Conservation (phyloP, 2,797 vertebrate species). For the Myotis pilosus region DNA sequence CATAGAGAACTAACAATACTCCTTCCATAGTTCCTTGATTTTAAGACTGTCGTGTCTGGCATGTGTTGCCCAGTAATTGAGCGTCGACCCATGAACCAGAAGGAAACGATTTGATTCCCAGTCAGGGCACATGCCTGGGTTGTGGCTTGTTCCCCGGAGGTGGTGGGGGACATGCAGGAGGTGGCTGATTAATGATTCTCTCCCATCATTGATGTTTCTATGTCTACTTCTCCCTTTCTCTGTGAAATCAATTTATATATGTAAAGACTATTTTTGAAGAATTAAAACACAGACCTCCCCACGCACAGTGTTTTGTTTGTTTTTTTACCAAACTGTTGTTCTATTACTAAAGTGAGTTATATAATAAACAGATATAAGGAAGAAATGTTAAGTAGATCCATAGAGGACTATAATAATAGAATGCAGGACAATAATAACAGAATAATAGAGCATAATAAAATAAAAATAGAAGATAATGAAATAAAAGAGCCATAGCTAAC, state of each 20-base stretch:
- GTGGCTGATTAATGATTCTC: too few species aligned
- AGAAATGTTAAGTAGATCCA: neutral
- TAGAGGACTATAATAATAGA: neutral
- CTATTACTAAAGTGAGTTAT: neutral
- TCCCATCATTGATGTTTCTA: too few species aligned
- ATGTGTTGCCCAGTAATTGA: too few species aligned
- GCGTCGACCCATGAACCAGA: too few species aligned
- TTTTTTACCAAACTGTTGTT: neutral
- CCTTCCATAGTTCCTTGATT: neutral
- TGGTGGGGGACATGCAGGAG: too few species aligned
- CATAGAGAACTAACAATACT: neutral
- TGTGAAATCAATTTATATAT: too few species aligned
- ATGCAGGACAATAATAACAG: neutral
- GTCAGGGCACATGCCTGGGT: too few species aligned
- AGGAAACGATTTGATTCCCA: too few species aligned
- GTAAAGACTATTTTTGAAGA: neutral
- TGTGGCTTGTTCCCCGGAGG: too few species aligned
- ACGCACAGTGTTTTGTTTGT: neutral
- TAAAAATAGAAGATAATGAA: neutral
- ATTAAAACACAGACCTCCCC: neutral
- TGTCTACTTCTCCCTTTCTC: too few species aligned
- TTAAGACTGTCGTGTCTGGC: neutral
- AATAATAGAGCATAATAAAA: neutral
- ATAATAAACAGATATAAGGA: neutral
- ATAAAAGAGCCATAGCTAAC: neutral